Base-by-base conservation (phyloP, 2,113 vertebrate genomes). In the Lamprotornis superbus region DNA sequence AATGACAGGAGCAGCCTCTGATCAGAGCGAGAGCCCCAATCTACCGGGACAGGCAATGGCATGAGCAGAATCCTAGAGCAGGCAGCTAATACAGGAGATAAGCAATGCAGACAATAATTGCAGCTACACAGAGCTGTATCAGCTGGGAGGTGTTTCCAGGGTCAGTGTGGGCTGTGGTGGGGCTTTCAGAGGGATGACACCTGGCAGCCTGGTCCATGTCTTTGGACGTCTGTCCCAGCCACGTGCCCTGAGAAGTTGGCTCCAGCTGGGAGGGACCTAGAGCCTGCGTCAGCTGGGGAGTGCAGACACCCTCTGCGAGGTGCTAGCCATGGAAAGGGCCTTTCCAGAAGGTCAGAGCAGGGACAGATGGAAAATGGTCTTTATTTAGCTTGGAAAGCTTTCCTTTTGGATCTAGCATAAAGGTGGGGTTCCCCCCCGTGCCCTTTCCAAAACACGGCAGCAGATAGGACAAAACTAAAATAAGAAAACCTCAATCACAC, bases 241-340 rank as follows among this genome's bases (percentile, higher is more conserved):
- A 31, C 0, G 0, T 50, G 49, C 46, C 40, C n/a, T 24, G 76
- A 42, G 83, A 53, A 57, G 52, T 0, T 0, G 2, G 49, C 40
- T 73, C 9, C 24, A 25, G 60, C 64, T 44, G 44, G 44, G 39
- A 89, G 56, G 33, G 22, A 63, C 20, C 50, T 53, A 11, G 3
- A 37, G 71, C 33, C 50, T 24, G 46, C 0, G 0, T 64, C 3
- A 7, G 53, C 56, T 11, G 44, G 49, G 53, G 33, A 68, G 27
- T 27, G 39, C 79, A 83, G 61, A 46, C 35, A 76, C 11, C 40
- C 19, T 2, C 28, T 88, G 79, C 0, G 0, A 93, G 44, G 44
- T 65, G 67, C 44, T 57, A 60, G 52, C 85, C 35, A 13, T 0
- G 12, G 47, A 28, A 79, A 83, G 30, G 27, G 14, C 16, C 23